phyloP scores from a whole-genome alignment of 1,140 invertebrate genomes.

The Drosophila kohkoa region DNA sequence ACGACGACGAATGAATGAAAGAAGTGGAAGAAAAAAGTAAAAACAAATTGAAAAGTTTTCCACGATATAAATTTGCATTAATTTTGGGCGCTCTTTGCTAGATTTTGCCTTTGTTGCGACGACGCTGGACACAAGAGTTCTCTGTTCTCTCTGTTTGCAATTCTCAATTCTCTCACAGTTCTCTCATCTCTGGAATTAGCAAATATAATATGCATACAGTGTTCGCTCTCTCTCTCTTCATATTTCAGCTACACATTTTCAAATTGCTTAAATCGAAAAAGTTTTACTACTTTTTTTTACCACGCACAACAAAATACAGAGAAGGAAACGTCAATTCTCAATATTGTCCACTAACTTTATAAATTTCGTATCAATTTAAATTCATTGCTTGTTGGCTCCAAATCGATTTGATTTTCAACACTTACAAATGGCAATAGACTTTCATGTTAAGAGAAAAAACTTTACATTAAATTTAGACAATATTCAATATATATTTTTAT shows the following conservation, averaged over 20 bases:
- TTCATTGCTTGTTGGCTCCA: too few species aligned
- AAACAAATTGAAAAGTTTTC: slow-evolving; percentile 80
- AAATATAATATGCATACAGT: slow-evolving; percentile 25
- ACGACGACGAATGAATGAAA: slow-evolving; percentile 26
- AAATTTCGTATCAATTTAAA: too few species aligned
- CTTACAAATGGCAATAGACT: neutral
- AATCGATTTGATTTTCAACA: too few species aligned
- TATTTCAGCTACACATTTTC: slow-evolving; percentile 37
- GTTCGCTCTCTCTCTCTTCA: neutral
- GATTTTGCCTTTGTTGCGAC: slow-evolving; percentile 11
- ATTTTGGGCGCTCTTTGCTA: slow-evolving; percentile 55
- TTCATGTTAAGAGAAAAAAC: too few species aligned
- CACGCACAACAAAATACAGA: neutral
- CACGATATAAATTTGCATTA: slow-evolving; percentile 79
- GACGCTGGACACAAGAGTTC: neutral
- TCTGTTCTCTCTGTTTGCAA: neutral
- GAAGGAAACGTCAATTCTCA: neutral
- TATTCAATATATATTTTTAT: too few species aligned
- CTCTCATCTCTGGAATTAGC: slow-evolving; percentile 23
- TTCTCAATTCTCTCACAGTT: neutral
- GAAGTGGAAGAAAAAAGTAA: slow-evolving; percentile 43
- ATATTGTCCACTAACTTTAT: too few species aligned
- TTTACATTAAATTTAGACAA: too few species aligned
- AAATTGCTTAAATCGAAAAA: slow-evolving; percentile 82
- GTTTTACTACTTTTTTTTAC: slow-evolving; percentile 53